Base-by-base conservation (phyloP, 1,140 invertebrate genomes). In the Mylabris phalerata region DNA sequence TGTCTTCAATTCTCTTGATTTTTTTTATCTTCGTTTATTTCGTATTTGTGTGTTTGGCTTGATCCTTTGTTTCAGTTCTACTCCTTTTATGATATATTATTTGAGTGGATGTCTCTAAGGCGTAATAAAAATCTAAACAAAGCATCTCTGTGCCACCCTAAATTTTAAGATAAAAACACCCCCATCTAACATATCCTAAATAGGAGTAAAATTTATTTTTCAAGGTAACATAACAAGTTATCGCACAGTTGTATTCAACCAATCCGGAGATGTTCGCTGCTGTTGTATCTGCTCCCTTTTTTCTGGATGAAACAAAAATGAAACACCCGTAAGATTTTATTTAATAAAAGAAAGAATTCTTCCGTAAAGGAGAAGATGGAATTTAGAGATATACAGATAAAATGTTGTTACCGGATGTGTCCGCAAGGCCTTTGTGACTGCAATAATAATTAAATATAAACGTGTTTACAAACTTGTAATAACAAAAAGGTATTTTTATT, bases 41-140 rank as follows among this genome's bases (percentile, higher is more conserved):
- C 11, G 4, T 42, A 11, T 42, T 42, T 42, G 9, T 11, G 41
- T 13, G 7, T 9, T 13, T 47, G 10, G 19, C 44, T 19, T 9
- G 32, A 7, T 32, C 54, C 48, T 55, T 59, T 54, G 56, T 51
- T 60, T 49, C 41, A 47, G 32, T 9, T 43, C 52, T 58, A 57
- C 56, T 48, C 49, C 49, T 50, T 63, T 63, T 59, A 55, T 56
- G 51, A 60, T 60, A 56, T 60, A 60, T 63, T 63, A 59, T 60
- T 62, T 59, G 40, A 55, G 39, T 55, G 38, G 51, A 48, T 63
- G 48, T 63, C 61, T 60, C 52, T 13, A 11, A 55, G 57, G 55
- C 55, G 43, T 48, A 54, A 62, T 62, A 62, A 62, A 63, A 63
- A 63, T 60, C 61, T 63, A 63, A 63, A 60, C 61, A 63, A 63